phyloP scores from a whole-genome alignment of 1,140 invertebrate species.

The Ceratina calcarata region DNA sequence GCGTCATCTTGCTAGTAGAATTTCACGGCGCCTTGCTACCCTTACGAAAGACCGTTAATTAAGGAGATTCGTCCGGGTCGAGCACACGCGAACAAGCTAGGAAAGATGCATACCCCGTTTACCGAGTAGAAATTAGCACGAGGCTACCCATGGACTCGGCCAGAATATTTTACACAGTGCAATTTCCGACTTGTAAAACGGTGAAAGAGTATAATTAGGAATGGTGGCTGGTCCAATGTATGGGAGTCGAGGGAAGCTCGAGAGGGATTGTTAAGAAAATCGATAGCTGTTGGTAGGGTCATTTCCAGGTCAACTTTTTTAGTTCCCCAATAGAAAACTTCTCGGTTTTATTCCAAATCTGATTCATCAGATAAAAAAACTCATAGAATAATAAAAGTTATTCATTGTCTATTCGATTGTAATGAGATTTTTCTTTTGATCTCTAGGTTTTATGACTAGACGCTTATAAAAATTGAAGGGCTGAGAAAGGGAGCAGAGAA shows the following conservation, averaged over 20 bases:
- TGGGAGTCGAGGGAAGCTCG: not conserved
- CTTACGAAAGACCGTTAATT: conserved; percentile 49
- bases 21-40: conserved; percentile 2
- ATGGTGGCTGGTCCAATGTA: not conserved
- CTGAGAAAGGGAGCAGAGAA: not conserved
- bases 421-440: too few species aligned
- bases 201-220: not conserved
- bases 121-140: not conserved
- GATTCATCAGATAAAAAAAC: too few species aligned
- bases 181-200: not conserved
- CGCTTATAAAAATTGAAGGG: not conserved
- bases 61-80: conserved; percentile 31
- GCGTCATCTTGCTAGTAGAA: conserved; percentile 17
- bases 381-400: too few species aligned
- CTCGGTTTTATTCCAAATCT: too few species aligned
- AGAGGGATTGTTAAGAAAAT: conserved; percentile 5
- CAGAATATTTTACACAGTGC: not conserved
- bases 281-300: conserved; percentile 3
- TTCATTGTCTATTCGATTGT: too few species aligned
- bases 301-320: not conserved
- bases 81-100: conserved; percentile 22
- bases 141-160: too few species aligned
- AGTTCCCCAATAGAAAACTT: not conserved
- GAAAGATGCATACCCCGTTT: not conserved
- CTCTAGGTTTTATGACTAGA: not conserved